phyloP scores from a whole-genome alignment of 2,113 vertebrate species.

The Nettapus auritus region DNA sequence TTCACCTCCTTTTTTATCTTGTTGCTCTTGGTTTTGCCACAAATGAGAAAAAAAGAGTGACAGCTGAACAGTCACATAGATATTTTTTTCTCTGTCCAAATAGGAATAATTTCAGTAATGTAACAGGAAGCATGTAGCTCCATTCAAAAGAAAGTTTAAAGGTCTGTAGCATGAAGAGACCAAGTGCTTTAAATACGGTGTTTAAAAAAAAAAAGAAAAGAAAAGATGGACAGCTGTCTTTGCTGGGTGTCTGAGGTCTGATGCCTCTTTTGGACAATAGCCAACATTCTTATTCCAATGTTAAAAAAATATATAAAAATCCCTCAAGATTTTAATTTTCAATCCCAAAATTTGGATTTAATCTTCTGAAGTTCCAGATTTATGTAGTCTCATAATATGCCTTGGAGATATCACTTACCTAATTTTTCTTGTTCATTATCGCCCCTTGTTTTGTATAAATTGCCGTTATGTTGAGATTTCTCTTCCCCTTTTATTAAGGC shows the following conservation, averaged over 20 bases:
- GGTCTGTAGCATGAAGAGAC: background rate
- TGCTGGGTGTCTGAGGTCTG: conserved; percentile 25
- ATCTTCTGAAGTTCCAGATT: conserved; percentile 55
- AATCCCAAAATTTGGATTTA: conserved; percentile 30
- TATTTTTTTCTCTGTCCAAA: conserved; percentile 62
- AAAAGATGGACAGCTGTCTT: background rate
- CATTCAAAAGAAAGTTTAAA: conserved; percentile 38
- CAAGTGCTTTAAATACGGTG: background rate
- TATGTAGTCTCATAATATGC: conserved; percentile 42
- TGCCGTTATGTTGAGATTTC: conserved; percentile 69
- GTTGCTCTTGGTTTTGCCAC: conserved; percentile 33
- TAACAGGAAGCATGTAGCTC: background rate
- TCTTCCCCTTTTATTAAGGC: conserved; percentile 74
- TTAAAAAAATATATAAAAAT: background rate
- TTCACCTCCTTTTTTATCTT: conserved; percentile 34
- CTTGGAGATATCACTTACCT: conserved; percentile 51
- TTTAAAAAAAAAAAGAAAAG: background rate
- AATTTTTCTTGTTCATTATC: conserved; percentile 65
- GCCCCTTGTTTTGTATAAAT: conserved; percentile 77
- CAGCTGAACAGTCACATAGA: conserved; percentile 37
- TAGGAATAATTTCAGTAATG: conserved; percentile 3
- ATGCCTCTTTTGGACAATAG: background rate
- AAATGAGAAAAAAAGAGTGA: conserved; percentile 44
- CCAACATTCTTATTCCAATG: background rate
- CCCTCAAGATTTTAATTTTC: conserved; percentile 45